Conservation (phyloP, 2,113 vertebrate genomes). For the Gymnocephalus cernua region DNA sequence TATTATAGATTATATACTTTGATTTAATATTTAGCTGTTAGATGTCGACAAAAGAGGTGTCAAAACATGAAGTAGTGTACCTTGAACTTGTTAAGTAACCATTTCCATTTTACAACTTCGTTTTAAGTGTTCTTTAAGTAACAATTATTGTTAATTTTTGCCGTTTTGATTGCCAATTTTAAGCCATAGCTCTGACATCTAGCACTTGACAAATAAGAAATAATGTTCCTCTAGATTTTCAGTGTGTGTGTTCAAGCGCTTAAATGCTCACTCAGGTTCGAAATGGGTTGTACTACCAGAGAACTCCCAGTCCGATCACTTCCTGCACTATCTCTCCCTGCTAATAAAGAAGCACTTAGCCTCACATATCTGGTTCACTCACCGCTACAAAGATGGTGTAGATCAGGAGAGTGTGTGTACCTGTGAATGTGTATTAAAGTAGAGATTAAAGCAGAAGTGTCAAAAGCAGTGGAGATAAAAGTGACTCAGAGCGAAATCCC, state of each 20-base stretch:
- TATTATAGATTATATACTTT: neutral
- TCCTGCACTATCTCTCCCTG: neutral
- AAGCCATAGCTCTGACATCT: neutral
- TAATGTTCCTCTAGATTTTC: neutral
- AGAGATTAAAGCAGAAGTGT: slow-evolving; percentile 8
- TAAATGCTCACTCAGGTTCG: slow-evolving; percentile 32
- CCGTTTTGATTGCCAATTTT: neutral
- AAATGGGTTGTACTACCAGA: slow-evolving; percentile 28
- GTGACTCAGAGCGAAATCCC: neutral
- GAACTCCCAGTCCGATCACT: slow-evolving; percentile 6
- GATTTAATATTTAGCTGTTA: neutral
- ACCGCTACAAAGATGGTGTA: slow-evolving; percentile 3
- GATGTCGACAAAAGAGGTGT: neutral
- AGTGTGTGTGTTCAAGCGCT: slow-evolving; percentile 19
- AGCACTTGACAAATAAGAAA: slow-evolving; percentile 20
- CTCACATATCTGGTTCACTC: slow-evolving; percentile 7
- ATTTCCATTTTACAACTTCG: neutral
- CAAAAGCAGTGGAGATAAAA: neutral
- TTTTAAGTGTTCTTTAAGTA: neutral
- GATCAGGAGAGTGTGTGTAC: neutral
- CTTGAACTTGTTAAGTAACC: neutral
- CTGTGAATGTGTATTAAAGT: slow-evolving; percentile 14
- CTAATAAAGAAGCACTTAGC: slow-evolving; percentile 48
- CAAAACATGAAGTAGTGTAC: neutral
- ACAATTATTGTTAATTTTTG: neutral